Evolutionary conservation across 2,888 invertebrate genomes (phyloP).

Genomic region (Rhodophaea formosa): DNA sequence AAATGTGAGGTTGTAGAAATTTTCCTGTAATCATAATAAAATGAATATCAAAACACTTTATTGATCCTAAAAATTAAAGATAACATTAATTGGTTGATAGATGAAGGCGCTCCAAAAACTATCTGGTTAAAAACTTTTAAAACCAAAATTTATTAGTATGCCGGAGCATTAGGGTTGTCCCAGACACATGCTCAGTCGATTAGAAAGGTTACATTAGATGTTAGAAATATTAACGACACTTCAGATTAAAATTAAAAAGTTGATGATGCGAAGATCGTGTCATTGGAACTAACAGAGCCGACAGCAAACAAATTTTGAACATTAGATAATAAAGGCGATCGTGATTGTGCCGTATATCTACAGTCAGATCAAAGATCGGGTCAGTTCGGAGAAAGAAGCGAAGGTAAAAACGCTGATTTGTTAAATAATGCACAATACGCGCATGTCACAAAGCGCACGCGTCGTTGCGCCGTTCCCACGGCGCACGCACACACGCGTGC

Average conservation of each 20-base stretch:
- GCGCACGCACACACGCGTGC: slow-evolving; percentile 51
- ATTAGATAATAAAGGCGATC: slow-evolving; percentile 31
- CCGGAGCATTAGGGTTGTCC: slow-evolving; percentile 15
- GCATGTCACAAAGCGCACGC: slow-evolving; percentile 74
- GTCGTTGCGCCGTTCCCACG: slow-evolving; percentile 75
- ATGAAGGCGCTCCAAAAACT: not conserved
- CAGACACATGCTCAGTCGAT: slow-evolving; percentile 12
- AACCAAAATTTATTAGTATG: slow-evolving; percentile 11
- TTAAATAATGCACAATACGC: slow-evolving; percentile 68
- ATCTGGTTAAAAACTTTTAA: slow-evolving; percentile 11
- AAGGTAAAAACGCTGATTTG: slow-evolving; percentile 36
- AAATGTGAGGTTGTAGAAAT: not conserved
- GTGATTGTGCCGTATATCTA: slow-evolving; percentile 27
- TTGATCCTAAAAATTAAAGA: not conserved
- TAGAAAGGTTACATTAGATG: slow-evolving; percentile 14
- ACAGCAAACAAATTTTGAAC: slow-evolving; percentile 18
- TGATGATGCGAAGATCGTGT: slow-evolving; percentile 20
- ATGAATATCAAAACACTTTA: not conserved
- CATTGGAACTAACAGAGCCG: slow-evolving; percentile 22
- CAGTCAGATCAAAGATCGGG: slow-evolving; percentile 18
- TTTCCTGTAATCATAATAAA: not conserved
- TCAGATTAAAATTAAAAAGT: slow-evolving; percentile 10
- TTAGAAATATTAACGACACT: slow-evolving; percentile 18
- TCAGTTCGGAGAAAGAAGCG: slow-evolving; percentile 24
- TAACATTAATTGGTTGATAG: slow-evolving; percentile 1